Conservation (phyloP, 2,113 vertebrate genomes). For the Cervus canadensis region DNA sequence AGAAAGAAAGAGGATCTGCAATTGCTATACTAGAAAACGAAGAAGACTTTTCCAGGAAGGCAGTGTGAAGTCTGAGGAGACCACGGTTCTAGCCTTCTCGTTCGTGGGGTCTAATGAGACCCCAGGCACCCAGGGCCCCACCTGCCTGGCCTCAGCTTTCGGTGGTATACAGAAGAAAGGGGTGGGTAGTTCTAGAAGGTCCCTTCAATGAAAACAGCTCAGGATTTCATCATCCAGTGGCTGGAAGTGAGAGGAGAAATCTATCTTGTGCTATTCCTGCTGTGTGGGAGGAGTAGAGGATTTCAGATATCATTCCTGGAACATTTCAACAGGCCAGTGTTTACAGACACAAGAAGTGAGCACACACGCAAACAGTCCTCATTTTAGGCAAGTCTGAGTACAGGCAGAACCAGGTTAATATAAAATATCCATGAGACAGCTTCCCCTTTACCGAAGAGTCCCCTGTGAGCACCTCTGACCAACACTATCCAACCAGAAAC, state of each 20-base stretch:
- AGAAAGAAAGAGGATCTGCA: not conserved
- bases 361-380: not conserved
- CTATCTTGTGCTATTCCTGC: not conserved
- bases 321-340: not conserved
- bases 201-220: not conserved
- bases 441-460: not conserved
- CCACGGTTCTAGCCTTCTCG: not conserved
- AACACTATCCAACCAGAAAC: not conserved
- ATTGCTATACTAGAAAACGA: not conserved
- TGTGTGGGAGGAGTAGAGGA: not conserved
- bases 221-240: not conserved
- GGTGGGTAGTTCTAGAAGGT: not conserved
- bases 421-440: not conserved
- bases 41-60: not conserved
- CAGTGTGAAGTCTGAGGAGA: not conserved
- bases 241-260: not conserved
- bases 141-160: not conserved
- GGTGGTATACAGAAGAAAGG: not conserved
- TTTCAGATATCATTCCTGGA: not conserved
- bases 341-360: not conserved
- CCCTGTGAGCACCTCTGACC: not conserved
- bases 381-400: not conserved
- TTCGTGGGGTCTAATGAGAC: too few relatives aligned
- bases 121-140: not conserved
- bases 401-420: not conserved